Evolutionary conservation across 92 coral and sea anemone genomes (phyloP), one percentile per base, ranked within the genome.

Genomic region (Phenganax marumi): DNA sequence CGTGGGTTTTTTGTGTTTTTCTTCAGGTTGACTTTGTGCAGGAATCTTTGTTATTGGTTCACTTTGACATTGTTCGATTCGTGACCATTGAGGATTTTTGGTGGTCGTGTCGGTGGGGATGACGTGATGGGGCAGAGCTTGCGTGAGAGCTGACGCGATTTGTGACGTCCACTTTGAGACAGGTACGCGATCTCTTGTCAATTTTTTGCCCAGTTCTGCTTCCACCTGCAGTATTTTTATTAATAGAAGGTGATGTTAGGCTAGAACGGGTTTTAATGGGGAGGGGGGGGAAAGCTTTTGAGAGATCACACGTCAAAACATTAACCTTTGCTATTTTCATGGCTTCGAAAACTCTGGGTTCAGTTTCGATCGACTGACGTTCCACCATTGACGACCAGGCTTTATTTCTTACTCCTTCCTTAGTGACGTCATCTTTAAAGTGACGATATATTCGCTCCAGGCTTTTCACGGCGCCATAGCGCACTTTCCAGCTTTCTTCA

Each of bases 401-500:
- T 73, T 84, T 89, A 58, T 92, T 89, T 6, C 96, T 76, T 52
- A 92, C 78, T 24, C 98, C 96, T 50, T 95, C 98, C 70, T 89
- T 95, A 57, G 89, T 88, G 71, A 82, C 83, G 75, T 95, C 93
- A 62, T 87, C 93, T 52, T 77, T 70, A 89, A 88, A 89, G 50
- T 89, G 90, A 72, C 97, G 98, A 70, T 93, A 91, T 26, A 95
- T 84, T 72, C 92, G 98, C 7, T 92, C 97, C 90, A 95, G 96
- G 82, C 98, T 95, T 70, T 95, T 97, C 84, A 95, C 92, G 83
- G 97, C 97, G 48, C 96, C 97, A 77, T 92, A 95, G 70, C 98
- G 89, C 26, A 95, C 91, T 70, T 95, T 79, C 97, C 97, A 95
- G 54, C 97, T 91, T 92, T 97, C 90, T 73, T 92, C 89, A 63